Evolutionary conservation across 2,888 invertebrate genomes (phyloP), one percentile per base, ranked within the genome.

Genomic region (Eupithecia exiguata): DNA sequence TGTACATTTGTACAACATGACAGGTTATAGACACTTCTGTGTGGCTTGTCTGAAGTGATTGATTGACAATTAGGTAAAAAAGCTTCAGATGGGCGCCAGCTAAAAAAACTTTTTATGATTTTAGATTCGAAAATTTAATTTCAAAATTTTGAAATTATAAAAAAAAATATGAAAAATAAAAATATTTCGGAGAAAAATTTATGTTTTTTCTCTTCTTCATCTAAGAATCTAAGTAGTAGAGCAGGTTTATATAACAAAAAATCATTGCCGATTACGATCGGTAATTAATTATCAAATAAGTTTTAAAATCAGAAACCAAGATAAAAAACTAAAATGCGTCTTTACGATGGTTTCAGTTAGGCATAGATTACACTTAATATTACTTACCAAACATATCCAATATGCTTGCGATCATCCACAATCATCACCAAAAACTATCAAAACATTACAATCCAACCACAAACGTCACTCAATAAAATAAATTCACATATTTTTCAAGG

Each of bases 401-500:
- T 25, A 25, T 58, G 14, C 12, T 58, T 25, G 58, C 12, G 25
- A 58, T 58, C 58, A 58, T 58, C 58, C n/a, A 65, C 63, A 65
- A n/a, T 12, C 35, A 38, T 10, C 63, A 63, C n/a, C 63, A 35
- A 38, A 53, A 63, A 36, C n/a, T 65, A 36, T 38, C 67, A 76
- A 75, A 76, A 76, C 74, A 77, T 62, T 75, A 76, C 70, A 79
- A 78, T 79, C 77, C 78, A 74, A 74, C 68, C 80, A 79, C 79
- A 78, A 72, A 70, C 58, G 72, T 72, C 73, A 76, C 71, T 75
- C 67, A 72, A 74, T 71, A 80, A 77, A 76, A 74, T 66, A 66
- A 75, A 78, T 68, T 63, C 78, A 80, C 79, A 72, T 66, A 49
- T 69, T 69, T 74, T 70, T 58, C 75, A 78, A 74, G 75, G 77